phyloP scores from a whole-genome alignment of 2,888 invertebrate genomes.

The Ectemnius continuus region DNA sequence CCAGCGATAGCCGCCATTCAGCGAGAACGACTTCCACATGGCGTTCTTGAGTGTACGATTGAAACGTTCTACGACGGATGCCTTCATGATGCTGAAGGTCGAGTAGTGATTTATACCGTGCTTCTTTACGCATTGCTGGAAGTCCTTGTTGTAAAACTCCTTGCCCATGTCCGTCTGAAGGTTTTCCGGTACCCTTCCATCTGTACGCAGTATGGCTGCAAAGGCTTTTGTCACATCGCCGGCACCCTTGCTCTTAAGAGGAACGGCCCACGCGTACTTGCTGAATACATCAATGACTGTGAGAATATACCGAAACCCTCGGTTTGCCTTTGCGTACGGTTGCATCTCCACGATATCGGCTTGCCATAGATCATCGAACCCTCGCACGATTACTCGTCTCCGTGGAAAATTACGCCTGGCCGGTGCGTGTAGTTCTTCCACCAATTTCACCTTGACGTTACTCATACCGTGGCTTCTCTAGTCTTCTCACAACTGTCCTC shows the following conservation, averaged over 20 bases:
- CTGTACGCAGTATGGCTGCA: background rate
- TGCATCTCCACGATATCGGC: background rate
- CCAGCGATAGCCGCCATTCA: constrained; percentile 56
- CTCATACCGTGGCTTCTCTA: too few species aligned
- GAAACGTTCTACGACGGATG: constrained; percentile 66
- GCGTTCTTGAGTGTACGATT: constrained; percentile 58
- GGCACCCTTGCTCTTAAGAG: background rate
- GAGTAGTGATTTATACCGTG: constrained; percentile 47
- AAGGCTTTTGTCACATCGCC: background rate
- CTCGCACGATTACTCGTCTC: background rate
- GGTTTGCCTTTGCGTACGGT: background rate
- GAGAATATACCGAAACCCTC: background rate
- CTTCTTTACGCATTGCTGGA: constrained; percentile 1
- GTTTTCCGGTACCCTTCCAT: background rate
- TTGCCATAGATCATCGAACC: background rate
- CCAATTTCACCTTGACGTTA: background rate
- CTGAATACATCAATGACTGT: background rate
- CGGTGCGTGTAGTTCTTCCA: background rate
- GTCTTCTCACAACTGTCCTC: background rate
- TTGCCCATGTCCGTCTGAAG: constrained; percentile 10
- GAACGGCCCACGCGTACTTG: background rate
- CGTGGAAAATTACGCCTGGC: constrained; percentile 6
- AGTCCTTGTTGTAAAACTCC: constrained; percentile 14
- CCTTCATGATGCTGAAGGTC: constrained; percentile 59
- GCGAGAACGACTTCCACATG: constrained; percentile 58